A percentile compares a stretch with the other conserved stretches of the same genome.
phyloP scores from a whole-genome alignment of 2,113 vertebrate species.

The Synodontis membranacea region DNA sequence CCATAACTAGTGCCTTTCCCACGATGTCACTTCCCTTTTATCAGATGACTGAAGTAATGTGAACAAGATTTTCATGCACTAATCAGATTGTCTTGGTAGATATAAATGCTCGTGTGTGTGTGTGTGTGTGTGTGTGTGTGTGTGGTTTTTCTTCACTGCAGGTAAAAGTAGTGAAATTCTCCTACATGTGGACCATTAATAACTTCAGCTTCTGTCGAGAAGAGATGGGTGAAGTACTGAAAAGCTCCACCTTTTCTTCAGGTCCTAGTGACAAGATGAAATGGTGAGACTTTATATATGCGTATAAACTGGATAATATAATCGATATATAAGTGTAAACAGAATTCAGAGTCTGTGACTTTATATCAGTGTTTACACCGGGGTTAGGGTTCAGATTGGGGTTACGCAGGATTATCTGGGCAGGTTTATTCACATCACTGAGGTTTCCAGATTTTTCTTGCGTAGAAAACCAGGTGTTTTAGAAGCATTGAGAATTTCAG shows the following conservation, averaged over 20 bases:
- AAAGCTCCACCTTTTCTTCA: constrained; percentile 98
- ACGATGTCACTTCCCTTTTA: background rate
- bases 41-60: background rate
- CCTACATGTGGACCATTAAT: constrained; percentile 99
- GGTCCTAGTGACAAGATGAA: constrained; percentile 99
- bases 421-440: too few relatives aligned
- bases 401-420: background rate
- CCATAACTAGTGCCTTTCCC: background rate
- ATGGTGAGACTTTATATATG: constrained; percentile 76
- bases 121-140: constrained; percentile 28
- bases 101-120: constrained; percentile 1
- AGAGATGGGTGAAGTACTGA: constrained; percentile 99
- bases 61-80: background rate
- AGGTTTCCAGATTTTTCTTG: too few relatives aligned
- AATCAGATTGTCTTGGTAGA: background rate
- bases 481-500: too few relatives aligned
- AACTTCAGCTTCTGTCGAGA: constrained; percentile 99
- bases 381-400: background rate
- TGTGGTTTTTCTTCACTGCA: constrained; percentile 54
- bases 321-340: too few relatives aligned
- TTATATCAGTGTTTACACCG: too few relatives aligned
- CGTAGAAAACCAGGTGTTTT: background rate
- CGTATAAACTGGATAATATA: too few relatives aligned
- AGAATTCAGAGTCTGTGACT: too few relatives aligned
- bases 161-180: constrained; percentile 99